Percentiles rank a stretch among this genome's conserved stretches.
phyloP scores from a whole-genome alignment of 2,888 invertebrate species.

The Cryptophagus acutangulus region DNA sequence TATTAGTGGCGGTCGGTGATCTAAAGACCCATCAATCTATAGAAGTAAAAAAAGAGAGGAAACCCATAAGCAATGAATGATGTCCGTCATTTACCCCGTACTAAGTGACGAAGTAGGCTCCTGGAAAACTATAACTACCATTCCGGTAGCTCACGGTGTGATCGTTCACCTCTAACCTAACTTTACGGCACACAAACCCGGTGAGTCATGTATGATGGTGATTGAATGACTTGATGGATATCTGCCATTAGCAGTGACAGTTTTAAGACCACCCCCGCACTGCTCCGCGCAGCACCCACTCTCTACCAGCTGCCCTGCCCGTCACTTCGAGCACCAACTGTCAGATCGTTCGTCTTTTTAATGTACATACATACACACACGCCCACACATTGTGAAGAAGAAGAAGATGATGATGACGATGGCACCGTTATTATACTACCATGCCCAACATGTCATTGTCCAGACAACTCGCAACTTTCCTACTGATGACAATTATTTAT shows the following conservation, averaged over 20 bases:
- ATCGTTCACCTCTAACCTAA: constrained; percentile 30
- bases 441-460: too few species aligned
- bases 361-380: too few species aligned
- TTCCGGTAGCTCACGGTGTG: constrained; percentile 21
- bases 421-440: too few species aligned
- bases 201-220: constrained; percentile 39
- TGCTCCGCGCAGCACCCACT: not conserved
- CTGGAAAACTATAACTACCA: constrained; percentile 13
- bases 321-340: constrained; percentile 32
- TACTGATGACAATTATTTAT: too few species aligned
- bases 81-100: constrained; percentile 33
- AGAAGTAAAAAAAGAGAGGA: too few species aligned
- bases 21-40: not conserved
- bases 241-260: constrained; percentile 50
- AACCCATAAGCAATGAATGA: constrained; percentile 22
- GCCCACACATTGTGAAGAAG: too few species aligned
- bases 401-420: too few species aligned
- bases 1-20: too few species aligned
- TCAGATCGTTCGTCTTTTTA: constrained; percentile 43
- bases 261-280: constrained; percentile 42
- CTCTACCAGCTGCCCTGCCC: constrained; percentile 16
- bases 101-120: constrained; percentile 25
- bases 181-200: constrained; percentile 10
- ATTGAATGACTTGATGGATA: constrained; percentile 50
- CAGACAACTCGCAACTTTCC: too few species aligned